These are phyloP conservation scores for Drosophila greeni DNA, from an alignment of 2,888 invertebrate species.

Conservation along the genomic window DNA sequence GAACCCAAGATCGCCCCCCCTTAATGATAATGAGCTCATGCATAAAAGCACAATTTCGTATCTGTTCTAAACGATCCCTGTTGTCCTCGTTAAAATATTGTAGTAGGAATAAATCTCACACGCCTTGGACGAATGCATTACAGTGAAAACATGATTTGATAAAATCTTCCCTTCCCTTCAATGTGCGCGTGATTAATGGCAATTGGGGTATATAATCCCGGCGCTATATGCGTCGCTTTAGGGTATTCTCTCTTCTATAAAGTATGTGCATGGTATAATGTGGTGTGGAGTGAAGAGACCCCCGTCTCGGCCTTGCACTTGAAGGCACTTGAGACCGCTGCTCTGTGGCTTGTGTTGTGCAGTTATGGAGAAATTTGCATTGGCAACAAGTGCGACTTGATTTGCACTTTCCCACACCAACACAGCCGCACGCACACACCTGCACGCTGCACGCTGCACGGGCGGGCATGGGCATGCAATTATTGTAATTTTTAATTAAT, in stretches of 20 bases:
- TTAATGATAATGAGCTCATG: not conserved
- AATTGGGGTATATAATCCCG: constrained; percentile 8
- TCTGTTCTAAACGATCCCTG: constrained; percentile 7
- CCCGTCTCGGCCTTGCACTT: constrained; percentile 16
- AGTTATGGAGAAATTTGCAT: constrained; percentile 67
- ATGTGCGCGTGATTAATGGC: constrained; percentile 13
- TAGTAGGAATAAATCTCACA: constrained; percentile 9
- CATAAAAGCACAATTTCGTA: not conserved
- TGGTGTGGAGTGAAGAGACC: not conserved
- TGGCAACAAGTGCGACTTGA: constrained; percentile 54
- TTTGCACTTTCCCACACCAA: constrained; percentile 64
- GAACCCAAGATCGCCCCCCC: not conserved
- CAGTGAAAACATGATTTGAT: constrained; percentile 11
- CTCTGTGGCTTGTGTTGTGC: constrained; percentile 26
- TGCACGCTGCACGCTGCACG: constrained; percentile 1
- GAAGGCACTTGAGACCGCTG: not conserved
- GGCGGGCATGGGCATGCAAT: constrained; percentile 72
- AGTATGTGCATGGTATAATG: not conserved
- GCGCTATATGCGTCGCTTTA: constrained; percentile 15
- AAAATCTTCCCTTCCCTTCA: constrained; percentile 1
- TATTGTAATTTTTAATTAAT: constrained; percentile 75
- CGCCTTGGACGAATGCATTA: constrained; percentile 4
- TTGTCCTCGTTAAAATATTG: constrained; percentile 4
- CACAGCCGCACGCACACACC: constrained; percentile 45
- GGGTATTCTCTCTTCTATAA: constrained; percentile 12